Evolutionary conservation across 1,140 invertebrate genomes (phyloP).

Genomic region (Mya arenaria): DNA sequence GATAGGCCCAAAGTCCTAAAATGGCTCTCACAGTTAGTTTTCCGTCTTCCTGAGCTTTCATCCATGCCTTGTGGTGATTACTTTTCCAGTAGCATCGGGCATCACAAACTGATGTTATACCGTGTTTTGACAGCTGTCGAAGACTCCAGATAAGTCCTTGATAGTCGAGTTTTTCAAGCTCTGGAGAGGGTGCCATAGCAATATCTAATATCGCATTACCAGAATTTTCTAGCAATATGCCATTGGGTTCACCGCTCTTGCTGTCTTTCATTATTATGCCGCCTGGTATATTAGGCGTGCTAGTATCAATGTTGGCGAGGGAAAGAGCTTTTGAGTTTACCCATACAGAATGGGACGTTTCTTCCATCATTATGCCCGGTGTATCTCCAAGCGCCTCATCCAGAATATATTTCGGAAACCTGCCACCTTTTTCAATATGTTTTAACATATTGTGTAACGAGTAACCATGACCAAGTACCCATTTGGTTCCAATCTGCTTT

Average conservation of each 20-base stretch:
- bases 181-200: constrained; percentile 27
- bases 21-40: constrained; percentile 36
- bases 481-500: constrained; percentile 51
- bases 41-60: constrained; percentile 10
- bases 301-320: constrained; percentile 20
- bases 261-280: constrained; percentile 56
- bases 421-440: constrained; percentile 32
- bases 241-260: constrained; percentile 44
- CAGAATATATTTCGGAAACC: constrained; percentile 43
- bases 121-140: constrained; percentile 26
- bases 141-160: constrained; percentile 43
- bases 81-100: constrained; percentile 48
- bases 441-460: constrained; percentile 41
- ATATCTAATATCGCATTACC: constrained; percentile 46
- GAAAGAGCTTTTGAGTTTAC: constrained; percentile 53
- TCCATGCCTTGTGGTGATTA: constrained; percentile 46
- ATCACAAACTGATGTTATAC: constrained; percentile 60
- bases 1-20: constrained; percentile 53
- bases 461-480: constrained; percentile 54
- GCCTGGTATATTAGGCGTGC: constrained; percentile 3
- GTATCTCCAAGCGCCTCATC: constrained; percentile 30
- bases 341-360: constrained; percentile 59
- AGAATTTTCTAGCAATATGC: constrained; percentile 57
- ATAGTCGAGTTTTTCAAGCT: constrained; percentile 31
- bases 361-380: constrained; percentile 56